Percentiles rank a stretch among this genome's conserved stretches.
Conservation (phyloP, 2,113 vertebrate genomes). For the Meriones unguiculatus region DNA sequence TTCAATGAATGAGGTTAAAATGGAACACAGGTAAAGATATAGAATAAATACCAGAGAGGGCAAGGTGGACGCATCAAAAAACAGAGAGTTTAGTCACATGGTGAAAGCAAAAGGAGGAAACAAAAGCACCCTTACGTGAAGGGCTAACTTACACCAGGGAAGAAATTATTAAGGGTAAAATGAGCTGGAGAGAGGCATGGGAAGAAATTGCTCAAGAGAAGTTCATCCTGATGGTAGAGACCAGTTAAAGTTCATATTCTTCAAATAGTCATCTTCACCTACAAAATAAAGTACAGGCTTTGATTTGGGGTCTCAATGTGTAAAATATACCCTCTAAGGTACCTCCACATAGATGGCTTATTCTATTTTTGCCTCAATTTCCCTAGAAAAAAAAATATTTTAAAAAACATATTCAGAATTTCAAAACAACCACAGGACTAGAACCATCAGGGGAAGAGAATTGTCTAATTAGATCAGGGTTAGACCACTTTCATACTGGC, state of each 20-base stretch:
- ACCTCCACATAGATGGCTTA: neutral
- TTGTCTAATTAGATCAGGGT: neutral
- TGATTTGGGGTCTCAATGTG: neutral
- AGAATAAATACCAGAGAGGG: neutral
- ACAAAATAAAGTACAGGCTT: neutral
- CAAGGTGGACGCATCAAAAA: neutral
- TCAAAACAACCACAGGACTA: neutral
- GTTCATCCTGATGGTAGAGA: neutral
- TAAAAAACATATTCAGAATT: neutral
- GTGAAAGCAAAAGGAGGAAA: neutral
- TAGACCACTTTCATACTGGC: neutral
- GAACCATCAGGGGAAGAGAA: neutral
- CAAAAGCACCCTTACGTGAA: neutral
- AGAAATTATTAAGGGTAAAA: neutral
- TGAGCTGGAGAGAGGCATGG: neutral
- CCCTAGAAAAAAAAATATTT: neutral
- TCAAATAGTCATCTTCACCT: neutral
- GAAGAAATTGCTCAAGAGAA: neutral
- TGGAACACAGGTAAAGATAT: neutral
- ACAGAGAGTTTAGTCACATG: neutral
- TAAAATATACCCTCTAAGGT: neutral
- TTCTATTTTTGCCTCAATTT: neutral
- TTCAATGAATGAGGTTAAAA: neutral
- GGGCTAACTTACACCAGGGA: neutral
- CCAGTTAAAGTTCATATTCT: neutral